A percentile compares a stretch with the other conserved stretches of the same genome.
phyloP scores from a whole-genome alignment of 2,797 vertebrate genomes.

The Buphagus erythrorhynchus region DNA sequence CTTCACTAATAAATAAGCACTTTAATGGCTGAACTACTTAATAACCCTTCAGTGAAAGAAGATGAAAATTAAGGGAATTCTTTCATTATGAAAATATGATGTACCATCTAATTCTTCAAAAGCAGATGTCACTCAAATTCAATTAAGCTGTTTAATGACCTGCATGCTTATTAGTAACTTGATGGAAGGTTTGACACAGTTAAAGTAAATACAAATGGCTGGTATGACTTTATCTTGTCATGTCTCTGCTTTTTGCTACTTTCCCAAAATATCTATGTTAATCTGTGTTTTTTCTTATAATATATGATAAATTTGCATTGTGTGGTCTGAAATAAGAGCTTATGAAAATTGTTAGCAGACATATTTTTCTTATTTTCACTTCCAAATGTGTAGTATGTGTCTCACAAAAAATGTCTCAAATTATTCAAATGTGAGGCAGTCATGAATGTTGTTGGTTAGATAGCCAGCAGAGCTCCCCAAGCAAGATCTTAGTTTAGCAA shows the following conservation, averaged over 20 bases:
- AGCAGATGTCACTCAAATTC: conserved; percentile 62
- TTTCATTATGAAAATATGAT: conserved; percentile 46
- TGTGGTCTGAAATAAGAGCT: neutral
- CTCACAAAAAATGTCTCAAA: neutral
- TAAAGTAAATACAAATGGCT: conserved; percentile 4
- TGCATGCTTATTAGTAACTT: neutral
- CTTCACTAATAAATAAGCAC: conserved; percentile 28
- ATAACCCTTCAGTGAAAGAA: conserved; percentile 44
- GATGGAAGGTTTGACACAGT: conserved; percentile 10
- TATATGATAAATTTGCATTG: neutral
- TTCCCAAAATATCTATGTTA: neutral
- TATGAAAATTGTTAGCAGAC: neutral
- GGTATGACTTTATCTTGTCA: neutral
- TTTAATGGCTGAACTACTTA: conserved; percentile 42
- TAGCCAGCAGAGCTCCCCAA: neutral
- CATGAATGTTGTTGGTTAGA: neutral
- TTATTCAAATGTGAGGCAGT: neutral
- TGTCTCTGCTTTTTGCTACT: neutral
- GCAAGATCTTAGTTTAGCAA: neutral
- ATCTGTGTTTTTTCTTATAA: neutral
- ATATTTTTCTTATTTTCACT: neutral
- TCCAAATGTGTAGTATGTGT: neutral
- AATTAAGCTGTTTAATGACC: conserved; percentile 46
- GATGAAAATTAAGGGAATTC: conserved; percentile 35
- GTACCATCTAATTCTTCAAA: conserved; percentile 34